A percentile compares a stretch with the other conserved stretches of the same genome.
These are phyloP conservation scores for Mus spicilegus DNA, from an alignment of 2,113 vertebrate species.

Conservation along the genomic window DNA sequence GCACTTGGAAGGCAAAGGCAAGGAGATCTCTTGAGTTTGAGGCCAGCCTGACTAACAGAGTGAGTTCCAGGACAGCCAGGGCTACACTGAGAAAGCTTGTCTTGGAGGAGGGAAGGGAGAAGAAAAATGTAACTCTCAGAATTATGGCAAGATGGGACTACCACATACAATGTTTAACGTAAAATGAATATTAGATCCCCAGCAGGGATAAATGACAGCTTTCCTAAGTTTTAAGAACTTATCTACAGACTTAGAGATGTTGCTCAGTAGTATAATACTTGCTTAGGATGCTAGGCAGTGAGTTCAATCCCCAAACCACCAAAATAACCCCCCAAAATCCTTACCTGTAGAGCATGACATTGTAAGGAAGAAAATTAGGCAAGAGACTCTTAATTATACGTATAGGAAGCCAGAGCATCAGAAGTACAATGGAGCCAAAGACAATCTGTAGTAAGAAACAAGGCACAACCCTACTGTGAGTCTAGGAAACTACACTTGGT, in stretches of 20 bases:
- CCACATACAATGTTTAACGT: not conserved
- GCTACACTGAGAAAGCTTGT: not conserved
- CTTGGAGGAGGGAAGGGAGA: not conserved
- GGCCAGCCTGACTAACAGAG: not conserved
- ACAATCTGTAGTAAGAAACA: constrained; percentile 90
- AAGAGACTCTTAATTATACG: constrained; percentile 95
- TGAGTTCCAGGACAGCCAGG: not conserved
- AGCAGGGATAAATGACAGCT: not conserved
- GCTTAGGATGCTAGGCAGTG: not conserved
- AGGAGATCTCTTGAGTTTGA: not conserved
- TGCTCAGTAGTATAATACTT: not conserved
- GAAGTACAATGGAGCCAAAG: constrained; percentile 97
- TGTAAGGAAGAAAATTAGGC: constrained; percentile 96
- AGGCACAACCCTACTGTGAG: not conserved
- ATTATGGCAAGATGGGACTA: constrained; percentile 44
- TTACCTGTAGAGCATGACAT: constrained; percentile 99
- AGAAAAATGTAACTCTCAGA: no score
- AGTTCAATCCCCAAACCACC: not conserved
- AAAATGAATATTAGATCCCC: not conserved
- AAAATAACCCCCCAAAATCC: not conserved
- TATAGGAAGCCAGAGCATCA: constrained; percentile 99
- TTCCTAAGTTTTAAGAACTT: constrained; percentile 61
- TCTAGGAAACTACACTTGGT: not conserved
- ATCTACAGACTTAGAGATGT: constrained; percentile 88
- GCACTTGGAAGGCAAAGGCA: not conserved